Percentiles rank a stretch among this genome's conserved stretches.
Conservation (phyloP, 2,113 vertebrate genomes). For the Rhinolophus sinicus region DNA sequence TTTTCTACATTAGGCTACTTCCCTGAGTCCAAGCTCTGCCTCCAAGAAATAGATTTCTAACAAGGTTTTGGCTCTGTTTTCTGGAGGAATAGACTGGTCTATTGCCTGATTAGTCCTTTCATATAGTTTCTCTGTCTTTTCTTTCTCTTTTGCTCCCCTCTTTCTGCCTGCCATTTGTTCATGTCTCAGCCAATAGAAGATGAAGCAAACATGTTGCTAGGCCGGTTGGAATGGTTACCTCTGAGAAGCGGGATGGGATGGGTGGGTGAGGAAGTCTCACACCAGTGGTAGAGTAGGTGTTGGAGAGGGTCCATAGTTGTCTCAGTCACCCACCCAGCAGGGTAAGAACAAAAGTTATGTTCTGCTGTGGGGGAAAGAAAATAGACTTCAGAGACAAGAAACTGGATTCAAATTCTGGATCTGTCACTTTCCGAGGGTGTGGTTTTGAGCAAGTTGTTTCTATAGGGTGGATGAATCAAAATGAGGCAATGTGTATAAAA, state of each 20-base stretch:
- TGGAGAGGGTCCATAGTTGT: background rate
- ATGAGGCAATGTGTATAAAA: background rate
- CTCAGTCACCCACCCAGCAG: background rate
- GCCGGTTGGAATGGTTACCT: background rate
- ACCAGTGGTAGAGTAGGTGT: background rate
- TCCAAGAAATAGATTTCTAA: background rate
- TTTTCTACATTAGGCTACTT: background rate
- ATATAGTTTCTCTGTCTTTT: background rate
- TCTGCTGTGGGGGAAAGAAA: background rate
- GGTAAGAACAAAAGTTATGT: background rate
- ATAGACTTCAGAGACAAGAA: background rate
- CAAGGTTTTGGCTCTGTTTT: background rate
- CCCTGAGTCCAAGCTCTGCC: background rate
- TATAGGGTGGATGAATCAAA: background rate
- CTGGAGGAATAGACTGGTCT: background rate
- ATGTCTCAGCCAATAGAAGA: background rate
- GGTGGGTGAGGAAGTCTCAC: background rate
- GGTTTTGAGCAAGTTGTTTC: constrained; percentile 11
- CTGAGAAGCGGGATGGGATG: background rate
- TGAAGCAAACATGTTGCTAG: background rate
- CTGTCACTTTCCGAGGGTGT: constrained; percentile 9
- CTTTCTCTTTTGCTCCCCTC: background rate
- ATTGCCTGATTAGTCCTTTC: background rate
- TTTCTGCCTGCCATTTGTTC: background rate
- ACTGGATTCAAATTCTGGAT: background rate